These are phyloP conservation scores for Poecilia wingei DNA, from an alignment of 2,797 vertebrate species.

Conservation along the genomic window DNA sequence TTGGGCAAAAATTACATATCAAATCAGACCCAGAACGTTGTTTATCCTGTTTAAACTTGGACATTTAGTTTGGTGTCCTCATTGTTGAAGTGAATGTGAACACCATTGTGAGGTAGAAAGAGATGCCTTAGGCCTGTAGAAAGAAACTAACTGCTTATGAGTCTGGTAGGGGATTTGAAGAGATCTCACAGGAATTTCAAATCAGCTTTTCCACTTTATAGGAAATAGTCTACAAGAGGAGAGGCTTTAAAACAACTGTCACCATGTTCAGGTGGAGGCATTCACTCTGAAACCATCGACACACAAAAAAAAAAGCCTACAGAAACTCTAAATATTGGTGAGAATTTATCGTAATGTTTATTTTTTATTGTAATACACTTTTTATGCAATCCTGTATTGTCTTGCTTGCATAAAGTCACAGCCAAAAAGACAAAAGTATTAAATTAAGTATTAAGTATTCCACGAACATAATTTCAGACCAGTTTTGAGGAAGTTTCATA, in stretches of 20 bases:
- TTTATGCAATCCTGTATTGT: no score
- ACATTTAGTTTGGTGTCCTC: background rate
- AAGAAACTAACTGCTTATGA: background rate
- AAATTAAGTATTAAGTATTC: background rate
- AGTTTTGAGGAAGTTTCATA: background rate
- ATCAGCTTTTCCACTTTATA: background rate
- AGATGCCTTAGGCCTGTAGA: background rate
- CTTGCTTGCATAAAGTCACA: no score
- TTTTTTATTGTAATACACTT: no score
- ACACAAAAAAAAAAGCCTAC: background rate
- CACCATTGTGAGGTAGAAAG: background rate
- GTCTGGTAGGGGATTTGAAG: background rate
- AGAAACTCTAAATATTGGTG: background rate
- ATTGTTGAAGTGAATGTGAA: background rate
- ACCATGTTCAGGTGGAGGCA: background rate
- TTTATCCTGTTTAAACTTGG: background rate
- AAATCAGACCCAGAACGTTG: background rate
- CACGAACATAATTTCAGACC: background rate
- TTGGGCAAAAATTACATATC: background rate
- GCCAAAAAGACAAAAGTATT: no score
- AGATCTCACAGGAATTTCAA: constrained; percentile 1
- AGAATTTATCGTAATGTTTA: no score
- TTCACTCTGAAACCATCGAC: background rate
- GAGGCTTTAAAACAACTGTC: background rate
- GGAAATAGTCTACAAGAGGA: background rate